phyloP scores from a whole-genome alignment of 2,888 invertebrate genomes.

The Hemistola chrysoprasaria region DNA sequence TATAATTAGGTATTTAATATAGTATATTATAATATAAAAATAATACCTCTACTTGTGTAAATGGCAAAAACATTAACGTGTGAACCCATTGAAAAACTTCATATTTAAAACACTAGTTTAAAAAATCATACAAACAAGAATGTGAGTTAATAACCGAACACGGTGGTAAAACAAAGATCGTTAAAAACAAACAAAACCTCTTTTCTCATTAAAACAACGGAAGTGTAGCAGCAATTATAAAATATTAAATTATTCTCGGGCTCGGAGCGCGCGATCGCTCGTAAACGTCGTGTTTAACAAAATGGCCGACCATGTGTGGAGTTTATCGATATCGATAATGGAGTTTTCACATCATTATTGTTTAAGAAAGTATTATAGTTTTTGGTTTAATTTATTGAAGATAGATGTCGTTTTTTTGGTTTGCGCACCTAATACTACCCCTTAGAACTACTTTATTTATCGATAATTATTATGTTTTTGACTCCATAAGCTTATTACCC shows the following conservation, averaged over 20 bases:
- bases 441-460: no score
- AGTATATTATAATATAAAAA: no score
- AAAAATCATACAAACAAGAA: slow-evolving; percentile 15
- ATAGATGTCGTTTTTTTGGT: no score
- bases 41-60: no score
- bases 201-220: slow-evolving; percentile 55
- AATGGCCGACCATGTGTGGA: slow-evolving; percentile 40
- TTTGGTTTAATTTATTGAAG: no score
- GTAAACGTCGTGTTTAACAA: slow-evolving; percentile 56
- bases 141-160: no score
- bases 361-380: neutral
- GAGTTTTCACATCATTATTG: slow-evolving; percentile 6
- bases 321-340: slow-evolving; percentile 39
- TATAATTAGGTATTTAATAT: no score
- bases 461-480: slow-evolving; percentile 5
- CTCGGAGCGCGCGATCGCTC: slow-evolving; percentile 44
- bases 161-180: slow-evolving; percentile 24
- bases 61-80: no score
- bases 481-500: no score
- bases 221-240: slow-evolving; percentile 61
- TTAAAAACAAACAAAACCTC: slow-evolving; percentile 43
- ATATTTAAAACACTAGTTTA: no score
- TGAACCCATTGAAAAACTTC: no score
- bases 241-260: slow-evolving; percentile 61
- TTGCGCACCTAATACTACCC: no score